phyloP scores from a whole-genome alignment of 2,113 vertebrate genomes.

The Aviceda subcristata region DNA sequence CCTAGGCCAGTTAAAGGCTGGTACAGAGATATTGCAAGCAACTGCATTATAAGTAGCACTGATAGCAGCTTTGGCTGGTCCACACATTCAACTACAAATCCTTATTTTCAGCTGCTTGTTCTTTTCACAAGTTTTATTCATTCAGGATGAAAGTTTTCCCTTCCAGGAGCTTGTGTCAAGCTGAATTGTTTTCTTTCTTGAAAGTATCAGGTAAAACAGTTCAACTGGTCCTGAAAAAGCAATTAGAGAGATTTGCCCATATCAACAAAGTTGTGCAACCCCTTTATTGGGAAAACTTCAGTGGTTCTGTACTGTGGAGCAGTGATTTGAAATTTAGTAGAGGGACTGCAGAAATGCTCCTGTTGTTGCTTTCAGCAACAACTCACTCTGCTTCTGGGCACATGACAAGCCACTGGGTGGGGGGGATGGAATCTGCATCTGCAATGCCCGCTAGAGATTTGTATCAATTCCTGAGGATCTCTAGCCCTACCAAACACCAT shows the following conservation, averaged over 20 bases:
- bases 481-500: background rate
- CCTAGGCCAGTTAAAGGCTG: background rate
- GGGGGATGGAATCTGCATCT: background rate
- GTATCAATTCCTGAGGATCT: background rate
- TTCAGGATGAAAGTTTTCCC: background rate
- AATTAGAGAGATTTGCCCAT: background rate
- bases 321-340: background rate
- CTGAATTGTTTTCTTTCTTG: background rate
- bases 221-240: background rate
- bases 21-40: background rate
- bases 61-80: background rate
- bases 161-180: background rate
- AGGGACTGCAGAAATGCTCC: background rate
- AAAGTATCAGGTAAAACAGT: background rate
- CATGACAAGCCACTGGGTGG: accelerated
- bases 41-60: background rate
- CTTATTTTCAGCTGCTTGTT: background rate
- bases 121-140: background rate
- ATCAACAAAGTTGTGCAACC: background rate
- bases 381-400: background rate
- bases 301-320: background rate
- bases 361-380: background rate
- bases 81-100: background rate
- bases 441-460: background rate
- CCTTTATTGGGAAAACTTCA: background rate